A percentile compares a stretch with the other conserved stretches of the same genome.
phyloP scores from a whole-genome alignment of 2,888 invertebrate genomes.

The Drosophila prostipennis region DNA sequence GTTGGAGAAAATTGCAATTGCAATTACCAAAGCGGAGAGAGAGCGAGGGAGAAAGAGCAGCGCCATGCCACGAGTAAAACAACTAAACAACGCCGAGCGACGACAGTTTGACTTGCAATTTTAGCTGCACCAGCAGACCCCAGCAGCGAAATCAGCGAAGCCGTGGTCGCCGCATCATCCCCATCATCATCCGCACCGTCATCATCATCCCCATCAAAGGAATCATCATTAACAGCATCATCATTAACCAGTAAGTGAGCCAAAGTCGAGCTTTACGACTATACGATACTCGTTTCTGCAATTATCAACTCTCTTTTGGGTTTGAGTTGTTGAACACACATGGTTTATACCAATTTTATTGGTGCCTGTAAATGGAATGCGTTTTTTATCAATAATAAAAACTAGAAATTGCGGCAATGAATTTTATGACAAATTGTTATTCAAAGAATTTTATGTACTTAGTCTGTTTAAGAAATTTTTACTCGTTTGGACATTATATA shows the following conservation, averaged over 20 bases:
- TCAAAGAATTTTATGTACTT: too few species aligned
- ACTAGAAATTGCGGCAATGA: too few species aligned
- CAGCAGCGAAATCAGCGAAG: constrained; percentile 42
- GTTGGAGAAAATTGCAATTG: constrained; percentile 76
- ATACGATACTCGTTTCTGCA: neutral
- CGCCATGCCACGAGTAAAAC: constrained; percentile 48
- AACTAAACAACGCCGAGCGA: constrained; percentile 70
- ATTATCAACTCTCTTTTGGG: neutral
- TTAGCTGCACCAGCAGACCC: constrained; percentile 47
- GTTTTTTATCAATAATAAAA: too few species aligned
- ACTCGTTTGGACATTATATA: too few species aligned
- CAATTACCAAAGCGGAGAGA: constrained; percentile 65
- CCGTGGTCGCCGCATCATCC: constrained; percentile 35
- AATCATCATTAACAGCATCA: constrained; percentile 31
- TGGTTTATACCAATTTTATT: too few species aligned
- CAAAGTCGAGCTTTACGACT: constrained; percentile 11
- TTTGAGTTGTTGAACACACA: neutral
- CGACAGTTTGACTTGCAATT: constrained; percentile 77
- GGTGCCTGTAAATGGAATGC: too few species aligned
- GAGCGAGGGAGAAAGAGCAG: constrained; percentile 10
- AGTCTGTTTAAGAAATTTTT: too few species aligned
- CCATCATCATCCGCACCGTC: constrained; percentile 33
- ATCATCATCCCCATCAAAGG: constrained; percentile 29
- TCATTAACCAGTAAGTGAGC: constrained; percentile 22
- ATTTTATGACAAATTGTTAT: too few species aligned